These are phyloP conservation scores for Hafferia zeledoni DNA, from an alignment of 2,797 vertebrate genomes.

Conservation along the genomic window DNA sequence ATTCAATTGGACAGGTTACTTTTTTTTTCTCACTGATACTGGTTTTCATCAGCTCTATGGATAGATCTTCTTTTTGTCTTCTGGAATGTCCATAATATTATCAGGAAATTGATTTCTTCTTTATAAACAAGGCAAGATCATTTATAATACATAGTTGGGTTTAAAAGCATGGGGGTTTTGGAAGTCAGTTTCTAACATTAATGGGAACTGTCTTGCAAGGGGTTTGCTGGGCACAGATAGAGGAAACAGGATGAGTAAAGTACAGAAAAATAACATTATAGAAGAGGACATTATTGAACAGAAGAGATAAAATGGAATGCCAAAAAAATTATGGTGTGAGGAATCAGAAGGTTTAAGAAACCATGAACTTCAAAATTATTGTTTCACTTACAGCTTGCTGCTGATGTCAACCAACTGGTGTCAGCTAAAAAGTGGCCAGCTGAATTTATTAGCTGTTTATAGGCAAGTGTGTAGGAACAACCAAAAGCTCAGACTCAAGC, in stretches of 20 bases:
- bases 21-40: not conserved
- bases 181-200: slow-evolving; percentile 2
- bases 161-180: not conserved
- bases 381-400: not conserved
- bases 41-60: not conserved
- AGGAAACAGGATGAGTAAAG: not conserved
- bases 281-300: not conserved
- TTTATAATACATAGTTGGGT: slow-evolving; percentile 10
- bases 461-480: not conserved
- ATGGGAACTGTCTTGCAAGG: not conserved
- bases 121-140: not conserved
- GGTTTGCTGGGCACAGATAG: not conserved
- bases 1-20: not conserved
- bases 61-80: slow-evolving; percentile 19
- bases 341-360: not conserved
- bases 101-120: slow-evolving; percentile 35
- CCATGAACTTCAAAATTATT: not conserved
- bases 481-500: not conserved
- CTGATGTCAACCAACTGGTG: not conserved
- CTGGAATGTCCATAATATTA: not conserved
- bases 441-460: not conserved
- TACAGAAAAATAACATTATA: not conserved
- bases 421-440: not conserved
- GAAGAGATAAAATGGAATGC: not conserved
- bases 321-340: not conserved